Conservation (phyloP, 2,797 vertebrate species). For the Enteromius argenteus region DNA sequence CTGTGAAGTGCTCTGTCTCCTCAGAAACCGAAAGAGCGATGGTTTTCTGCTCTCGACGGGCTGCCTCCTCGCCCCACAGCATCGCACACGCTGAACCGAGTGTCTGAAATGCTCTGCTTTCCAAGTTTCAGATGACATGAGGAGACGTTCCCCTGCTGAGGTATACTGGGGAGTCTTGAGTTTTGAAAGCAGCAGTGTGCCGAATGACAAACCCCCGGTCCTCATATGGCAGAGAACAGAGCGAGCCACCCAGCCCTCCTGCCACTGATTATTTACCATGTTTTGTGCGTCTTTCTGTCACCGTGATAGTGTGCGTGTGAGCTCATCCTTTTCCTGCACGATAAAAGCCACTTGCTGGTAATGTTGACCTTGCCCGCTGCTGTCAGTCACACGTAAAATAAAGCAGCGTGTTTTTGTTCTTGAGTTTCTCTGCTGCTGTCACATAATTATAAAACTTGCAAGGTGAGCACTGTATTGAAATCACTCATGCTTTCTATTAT, state of each 20-base stretch:
- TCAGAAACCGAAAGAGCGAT: neutral
- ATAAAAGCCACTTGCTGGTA: conserved; percentile 20
- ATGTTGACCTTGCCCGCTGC: conserved; percentile 21
- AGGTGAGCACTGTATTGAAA: conserved; percentile 3
- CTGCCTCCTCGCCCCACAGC: conserved; percentile 4
- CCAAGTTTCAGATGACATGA: conserved; percentile 21
- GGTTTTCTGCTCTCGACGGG: conserved; percentile 9
- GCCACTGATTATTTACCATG: conserved; percentile 31
- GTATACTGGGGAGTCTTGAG: conserved; percentile 37
- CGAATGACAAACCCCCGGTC: conserved; percentile 45
- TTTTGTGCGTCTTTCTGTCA: conserved; percentile 30
- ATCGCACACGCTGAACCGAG: conserved; percentile 25
- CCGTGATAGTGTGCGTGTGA: neutral
- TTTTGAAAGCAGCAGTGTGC: conserved; percentile 44
- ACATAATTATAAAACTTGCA: neutral
- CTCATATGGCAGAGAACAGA: conserved; percentile 19
- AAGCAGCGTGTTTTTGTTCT: neutral
- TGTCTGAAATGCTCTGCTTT: conserved; percentile 50
- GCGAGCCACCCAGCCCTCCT: conserved; percentile 11
- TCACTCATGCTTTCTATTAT: neutral
- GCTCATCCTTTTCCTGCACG: conserved; percentile 8
- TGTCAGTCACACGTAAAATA: neutral
- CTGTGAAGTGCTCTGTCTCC: conserved; percentile 4
- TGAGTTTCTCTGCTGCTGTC: neutral
- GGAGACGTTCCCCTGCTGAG: conserved; percentile 37